Base-by-base conservation (phyloP, 2,113 vertebrate species). In the Channa maculata region DNA sequence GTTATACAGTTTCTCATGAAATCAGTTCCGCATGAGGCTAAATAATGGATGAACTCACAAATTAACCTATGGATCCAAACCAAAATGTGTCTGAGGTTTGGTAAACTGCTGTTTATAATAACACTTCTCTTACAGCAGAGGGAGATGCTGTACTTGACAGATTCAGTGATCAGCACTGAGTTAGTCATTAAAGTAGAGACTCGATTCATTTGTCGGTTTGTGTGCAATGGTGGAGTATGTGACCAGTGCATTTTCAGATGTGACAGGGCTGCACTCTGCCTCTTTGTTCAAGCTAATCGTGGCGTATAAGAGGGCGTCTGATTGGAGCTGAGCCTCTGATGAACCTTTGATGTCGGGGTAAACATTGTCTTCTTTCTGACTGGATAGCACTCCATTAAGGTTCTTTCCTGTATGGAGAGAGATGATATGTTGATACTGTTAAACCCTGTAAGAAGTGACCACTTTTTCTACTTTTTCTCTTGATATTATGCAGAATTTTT, bases 231-330 rank as follows among this genome's bases (percentile, higher is more conserved):
- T 33, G 6, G 74, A 71, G 54, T 89, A 83, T 7, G 72, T 75
- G 4, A 58, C 8, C 0, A 5, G 13, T 44, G 51, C 14, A 24
- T 38, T 5, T 11, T 2, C 2, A 11, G 37, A 9, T 12, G 39
- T 8, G 36, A 12, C 49, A 0, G 10, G 2, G 12, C 41, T 68
- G 51, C 38, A 36, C 8, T 77, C 53, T 9, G 24, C n/a, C 3
- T 50, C 39, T 61, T 44, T 58, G 14, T n/a, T 67, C 48, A 87
- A 82, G 66, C 15, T 33, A 34, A 92, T 37, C 12, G 65, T 70
- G 24, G 90, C 58, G 57, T 91, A 92, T 14, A 53, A 36, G 5
- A 88, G 24, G 7, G 13, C 13, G 2, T 54, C 78, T 4, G 70
- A 37, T 14, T 38, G 24, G 15, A 41, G 15, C 8, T 51, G n/a